These are phyloP conservation scores for Valencia hispanica DNA, from an alignment of 2,797 vertebrate genomes.

Conservation along the genomic window DNA sequence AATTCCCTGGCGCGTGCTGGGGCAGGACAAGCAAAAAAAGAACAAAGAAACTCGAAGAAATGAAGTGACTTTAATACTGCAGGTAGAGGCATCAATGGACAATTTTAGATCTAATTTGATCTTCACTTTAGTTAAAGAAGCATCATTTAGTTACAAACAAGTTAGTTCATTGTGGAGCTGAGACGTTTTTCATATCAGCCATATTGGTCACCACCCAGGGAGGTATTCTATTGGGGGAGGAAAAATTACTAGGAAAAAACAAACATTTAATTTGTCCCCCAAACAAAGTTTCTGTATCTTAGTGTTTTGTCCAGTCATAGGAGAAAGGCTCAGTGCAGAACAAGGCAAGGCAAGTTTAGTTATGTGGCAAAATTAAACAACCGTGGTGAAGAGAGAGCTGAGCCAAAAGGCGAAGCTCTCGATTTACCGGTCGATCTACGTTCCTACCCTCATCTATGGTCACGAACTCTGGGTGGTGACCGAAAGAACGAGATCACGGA, in stretches of 20 bases:
- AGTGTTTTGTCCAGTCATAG: neutral
- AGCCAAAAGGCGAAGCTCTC: too few species aligned
- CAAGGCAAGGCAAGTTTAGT: too few species aligned
- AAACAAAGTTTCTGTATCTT: neutral
- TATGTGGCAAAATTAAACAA: too few species aligned
- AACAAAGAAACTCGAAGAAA: neutral
- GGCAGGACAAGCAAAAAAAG: neutral
- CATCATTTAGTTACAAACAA: neutral
- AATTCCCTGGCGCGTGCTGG: neutral
- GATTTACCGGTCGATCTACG: too few species aligned
- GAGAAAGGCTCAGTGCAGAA: neutral
- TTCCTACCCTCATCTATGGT: too few species aligned
- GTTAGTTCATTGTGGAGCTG: neutral
- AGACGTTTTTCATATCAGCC: neutral
- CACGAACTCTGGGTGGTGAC: too few species aligned
- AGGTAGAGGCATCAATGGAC: neutral
- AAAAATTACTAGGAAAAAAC: neutral
- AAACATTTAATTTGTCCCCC: neutral
- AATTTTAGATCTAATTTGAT: neutral
- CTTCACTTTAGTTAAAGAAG: neutral
- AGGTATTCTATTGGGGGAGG: neutral
- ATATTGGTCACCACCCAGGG: neutral
- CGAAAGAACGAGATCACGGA: too few species aligned
- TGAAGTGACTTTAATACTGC: neutral
- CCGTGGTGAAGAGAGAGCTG: too few species aligned